Conservation (phyloP, 2,113 vertebrate species). For the Cryptotis parvus region DNA sequence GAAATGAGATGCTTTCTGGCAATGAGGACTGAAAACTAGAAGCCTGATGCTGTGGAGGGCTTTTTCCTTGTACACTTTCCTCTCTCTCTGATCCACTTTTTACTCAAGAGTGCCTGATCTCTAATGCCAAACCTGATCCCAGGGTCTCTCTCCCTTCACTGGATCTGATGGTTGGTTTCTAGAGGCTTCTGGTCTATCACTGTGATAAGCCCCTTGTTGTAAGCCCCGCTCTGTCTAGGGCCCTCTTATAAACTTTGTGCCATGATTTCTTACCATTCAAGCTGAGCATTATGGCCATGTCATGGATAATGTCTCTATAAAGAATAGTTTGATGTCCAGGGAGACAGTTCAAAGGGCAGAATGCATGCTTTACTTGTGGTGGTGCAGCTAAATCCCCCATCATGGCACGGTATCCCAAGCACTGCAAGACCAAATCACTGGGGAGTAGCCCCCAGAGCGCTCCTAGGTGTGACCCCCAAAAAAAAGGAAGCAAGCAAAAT, state of each 20-base stretch:
- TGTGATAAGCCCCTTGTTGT: not conserved
- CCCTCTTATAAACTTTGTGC: not conserved
- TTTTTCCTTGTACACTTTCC: not conserved
- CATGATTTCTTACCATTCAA: not conserved
- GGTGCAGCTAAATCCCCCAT: no score
- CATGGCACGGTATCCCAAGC: no score
- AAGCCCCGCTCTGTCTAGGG: not conserved
- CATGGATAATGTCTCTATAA: not conserved
- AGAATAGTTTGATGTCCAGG: not conserved
- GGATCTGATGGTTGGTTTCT: not conserved
- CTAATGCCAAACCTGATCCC: not conserved
- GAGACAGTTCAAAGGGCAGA: no score
- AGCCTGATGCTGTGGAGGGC: not conserved
- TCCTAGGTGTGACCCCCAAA: no score
- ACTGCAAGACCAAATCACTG: no score
- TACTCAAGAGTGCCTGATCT: not conserved
- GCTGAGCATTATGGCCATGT: not conserved
- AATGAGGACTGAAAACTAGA: not conserved
- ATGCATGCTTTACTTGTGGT: not conserved
- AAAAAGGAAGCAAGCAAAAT: not conserved
- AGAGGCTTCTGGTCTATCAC: not conserved
- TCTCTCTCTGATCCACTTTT: not conserved
- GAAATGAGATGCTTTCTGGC: not conserved
- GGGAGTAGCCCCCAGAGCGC: no score
- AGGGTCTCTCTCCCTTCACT: not conserved